Evolutionary conservation across 1,140 invertebrate genomes (phyloP), one percentile per base, ranked within the genome.

Genomic region (Pentalonia nigronervosa): DNA sequence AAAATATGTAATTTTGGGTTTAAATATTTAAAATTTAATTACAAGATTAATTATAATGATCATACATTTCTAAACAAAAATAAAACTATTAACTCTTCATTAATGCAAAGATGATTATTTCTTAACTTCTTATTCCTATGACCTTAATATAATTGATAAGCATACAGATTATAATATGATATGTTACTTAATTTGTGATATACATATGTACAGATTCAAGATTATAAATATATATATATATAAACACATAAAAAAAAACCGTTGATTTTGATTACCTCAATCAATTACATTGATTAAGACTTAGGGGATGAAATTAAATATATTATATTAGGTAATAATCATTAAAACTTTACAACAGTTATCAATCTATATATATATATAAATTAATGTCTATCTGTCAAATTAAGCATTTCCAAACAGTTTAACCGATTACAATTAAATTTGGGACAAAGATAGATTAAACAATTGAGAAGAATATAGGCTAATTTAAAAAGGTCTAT

Each of bases 131-230:
- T 11, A 87, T 87, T 45, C 84, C 8, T 48, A 14, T 87, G 84
- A 87, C 84, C 84, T 45, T 45, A 87, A 47, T 47, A 87, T 87
- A 87, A 47, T n/a, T 47, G 41, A 87, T 47, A 87, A 45, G 48
- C 7, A 48, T 47, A 47, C 9, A n/a, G 25, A 87, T 41, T 36
- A 41, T 45, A n/a, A 41, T 45, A n/a, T n/a, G 4, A 76, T 76
- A 14, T n/a, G 60, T 76, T n/a, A 76, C n/a, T n/a, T n/a, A 76
- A 76, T 76, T 76, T n/a, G n/a, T 76, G 30, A 84, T 25, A 84
- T 84, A 45, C 1, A 45, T 84, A 9, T 21, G 36, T 41, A 34
- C 8, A 45, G 1, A 45, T 47, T n/a, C 0, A 87, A 87, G 84
- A 87, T 48, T 87, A 47, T 14, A 87, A 87, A 47, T 48, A 48